Conservation (phyloP, 2,113 vertebrate species). For the Lipophrys pholis region DNA sequence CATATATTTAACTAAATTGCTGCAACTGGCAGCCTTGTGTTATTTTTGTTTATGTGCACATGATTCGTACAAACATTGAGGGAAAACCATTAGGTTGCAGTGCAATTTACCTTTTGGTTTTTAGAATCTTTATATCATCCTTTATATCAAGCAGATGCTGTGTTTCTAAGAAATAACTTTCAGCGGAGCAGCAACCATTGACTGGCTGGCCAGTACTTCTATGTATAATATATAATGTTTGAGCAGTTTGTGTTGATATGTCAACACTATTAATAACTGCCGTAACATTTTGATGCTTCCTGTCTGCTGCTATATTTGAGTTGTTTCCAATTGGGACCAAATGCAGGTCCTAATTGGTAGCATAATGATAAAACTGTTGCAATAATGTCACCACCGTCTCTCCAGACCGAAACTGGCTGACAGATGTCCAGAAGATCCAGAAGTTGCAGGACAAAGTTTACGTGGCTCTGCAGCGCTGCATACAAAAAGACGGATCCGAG, state of each 20-base stretch:
- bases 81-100: background rate
- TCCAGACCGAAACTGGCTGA: conserved; percentile 89
- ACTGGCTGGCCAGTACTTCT: background rate
- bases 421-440: conserved; percentile 89
- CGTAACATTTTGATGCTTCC: background rate
- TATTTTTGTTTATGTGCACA: background rate
- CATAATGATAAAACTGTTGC: background rate
- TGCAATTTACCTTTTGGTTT: background rate
- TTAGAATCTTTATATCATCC: background rate
- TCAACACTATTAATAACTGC: background rate
- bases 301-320: background rate
- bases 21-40: background rate
- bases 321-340: background rate
- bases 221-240: background rate
- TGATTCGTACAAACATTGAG: no score
- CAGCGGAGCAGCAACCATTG: background rate
- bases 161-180: background rate
- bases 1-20: background rate
- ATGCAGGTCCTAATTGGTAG: background rate
- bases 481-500: conserved; percentile 86
- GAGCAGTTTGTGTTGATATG: background rate
- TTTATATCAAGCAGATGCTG: background rate
- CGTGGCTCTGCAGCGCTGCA: conserved; percentile 87
- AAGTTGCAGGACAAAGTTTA: conserved; percentile 92
- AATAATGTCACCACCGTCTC: background rate